Conservation (phyloP, 53 echinoderm and acorn worm genomes). For the Luidia sarsii region DNA sequence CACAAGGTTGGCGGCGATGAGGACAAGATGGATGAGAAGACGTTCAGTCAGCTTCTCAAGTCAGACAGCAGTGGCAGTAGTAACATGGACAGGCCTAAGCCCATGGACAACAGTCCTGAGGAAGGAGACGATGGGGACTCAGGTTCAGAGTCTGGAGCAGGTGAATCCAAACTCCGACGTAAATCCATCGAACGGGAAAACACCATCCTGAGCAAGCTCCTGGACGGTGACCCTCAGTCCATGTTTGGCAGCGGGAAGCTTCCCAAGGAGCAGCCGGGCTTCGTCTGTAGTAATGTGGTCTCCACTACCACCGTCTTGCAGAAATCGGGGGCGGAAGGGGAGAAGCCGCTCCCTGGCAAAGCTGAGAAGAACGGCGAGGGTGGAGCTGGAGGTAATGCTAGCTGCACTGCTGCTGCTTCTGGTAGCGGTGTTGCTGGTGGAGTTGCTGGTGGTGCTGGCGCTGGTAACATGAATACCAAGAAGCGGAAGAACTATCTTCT, state of each 20-base stretch:
- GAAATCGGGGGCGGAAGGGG: conserved; percentile 55
- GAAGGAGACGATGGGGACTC: neutral
- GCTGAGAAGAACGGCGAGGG: conserved; percentile 35
- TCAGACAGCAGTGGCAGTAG: neutral
- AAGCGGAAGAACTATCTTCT: conserved; percentile 82
- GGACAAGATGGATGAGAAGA: conserved; percentile 38
- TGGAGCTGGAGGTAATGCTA: neutral
- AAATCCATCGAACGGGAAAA: conserved; percentile 56
- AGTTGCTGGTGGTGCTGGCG: conserved; percentile 8
- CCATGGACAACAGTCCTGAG: neutral
- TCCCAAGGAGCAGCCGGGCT: conserved; percentile 88
- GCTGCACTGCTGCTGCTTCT: too few relatives aligned
- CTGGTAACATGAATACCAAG: conserved; percentile 3
- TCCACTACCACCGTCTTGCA: conserved; percentile 80
- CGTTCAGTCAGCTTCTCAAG: conserved; percentile 43
- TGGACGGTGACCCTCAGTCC: conserved; percentile 78
- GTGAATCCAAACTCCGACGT: neutral
- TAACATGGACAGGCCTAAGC: neutral
- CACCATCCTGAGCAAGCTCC: conserved; percentile 57
- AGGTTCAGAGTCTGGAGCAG: neutral
- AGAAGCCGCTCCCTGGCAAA: conserved; percentile 26
- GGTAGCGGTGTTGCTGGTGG: too few relatives aligned
- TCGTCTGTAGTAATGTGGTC: conserved; percentile 91
- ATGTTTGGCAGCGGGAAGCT: conserved; percentile 91
- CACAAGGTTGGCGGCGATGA: conserved; percentile 31